Evolutionary conservation across 2,888 invertebrate genomes (phyloP), one percentile per base, ranked within the genome.

Genomic region (Napeogenes inachia): DNA sequence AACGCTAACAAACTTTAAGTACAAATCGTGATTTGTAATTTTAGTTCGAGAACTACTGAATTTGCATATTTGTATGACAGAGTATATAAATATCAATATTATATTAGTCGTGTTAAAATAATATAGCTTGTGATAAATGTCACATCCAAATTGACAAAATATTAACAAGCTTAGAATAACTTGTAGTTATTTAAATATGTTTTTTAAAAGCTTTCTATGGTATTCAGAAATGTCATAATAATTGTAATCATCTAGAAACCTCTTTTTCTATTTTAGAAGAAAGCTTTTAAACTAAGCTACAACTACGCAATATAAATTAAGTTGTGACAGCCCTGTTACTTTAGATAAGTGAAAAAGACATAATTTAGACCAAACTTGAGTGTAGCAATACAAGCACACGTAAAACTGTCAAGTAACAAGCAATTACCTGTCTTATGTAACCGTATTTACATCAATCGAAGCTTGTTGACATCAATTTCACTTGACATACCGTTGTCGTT

Each of bases 381-480:
- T 30, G 50, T 50, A 50, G 30, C 50, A 21, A 47, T 6, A 13
- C 47, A 12, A 42, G 50, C 8, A 59, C 50, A 50, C 50, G 21
- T 30, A 50, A 50, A 50, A 30, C 30, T 50, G 50, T 50, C 50
- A 30, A 60, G 62, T 62, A 56, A 53, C 47, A n/a, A 60, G 67
- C 66, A 66, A 66, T 68, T 64, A 66, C 55, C 54, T 46, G 56
- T 56, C 57, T 68, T 69, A 66, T 64, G 67, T 68, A 68, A 69
- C 56, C 21, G 59, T 21, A 21, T 64, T 65, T 64, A 60, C 62
- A 64, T 50, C 60, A 56, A 47, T 58, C 45, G 53, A 53, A 38
- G 54, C 56, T 56, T 38, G 47, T 59, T 62, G 62, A 63, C 66
- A 62, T 64, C 57, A 50, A 10, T 21, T 21, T 21, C 1, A 21